Evolutionary conservation across 2,113 vertebrate species (phyloP).

Genomic region (Xiphias gladius): DNA sequence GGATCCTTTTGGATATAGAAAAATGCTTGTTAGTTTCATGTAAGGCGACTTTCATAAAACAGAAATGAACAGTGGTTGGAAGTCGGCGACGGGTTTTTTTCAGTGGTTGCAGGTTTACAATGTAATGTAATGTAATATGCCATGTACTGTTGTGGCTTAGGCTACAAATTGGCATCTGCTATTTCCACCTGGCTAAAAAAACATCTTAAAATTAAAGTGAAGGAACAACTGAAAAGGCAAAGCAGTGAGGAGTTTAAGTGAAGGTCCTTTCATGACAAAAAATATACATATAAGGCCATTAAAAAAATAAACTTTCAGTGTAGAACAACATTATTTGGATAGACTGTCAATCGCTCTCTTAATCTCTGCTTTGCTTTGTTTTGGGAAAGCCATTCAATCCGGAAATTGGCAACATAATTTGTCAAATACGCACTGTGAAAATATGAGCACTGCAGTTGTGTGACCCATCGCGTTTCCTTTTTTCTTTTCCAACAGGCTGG

Average conservation of each 20-base stretch:
- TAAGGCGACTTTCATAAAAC: constrained; percentile 49
- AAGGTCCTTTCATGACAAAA: too few species aligned
- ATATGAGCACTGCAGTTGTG: background rate
- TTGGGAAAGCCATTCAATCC: background rate
- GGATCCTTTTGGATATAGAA: constrained; percentile 7
- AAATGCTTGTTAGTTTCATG: constrained; percentile 12
- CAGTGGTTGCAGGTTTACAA: constrained; percentile 11
- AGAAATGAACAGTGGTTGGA: constrained; percentile 8
- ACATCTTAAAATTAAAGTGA: background rate
- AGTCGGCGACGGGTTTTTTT: background rate
- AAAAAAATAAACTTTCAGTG: background rate
- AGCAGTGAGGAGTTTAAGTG: background rate
- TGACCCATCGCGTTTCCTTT: background rate
- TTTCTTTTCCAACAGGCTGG: background rate
- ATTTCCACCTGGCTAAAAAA: constrained; percentile 24
- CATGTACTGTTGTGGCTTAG: background rate
- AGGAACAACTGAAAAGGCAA: background rate
- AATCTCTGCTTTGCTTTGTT: background rate
- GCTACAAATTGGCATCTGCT: constrained; percentile 66
- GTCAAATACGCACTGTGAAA: background rate
- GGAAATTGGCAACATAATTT: constrained; percentile 18
- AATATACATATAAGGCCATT: too few species aligned
- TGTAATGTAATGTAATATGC: background rate
- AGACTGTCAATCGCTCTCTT: background rate
- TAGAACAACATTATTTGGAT: background rate